Percentiles rank a stretch among this genome's conserved stretches.
Evolutionary conservation across 2,113 vertebrate species (phyloP).

Genomic region (Microtus oregoni): DNA sequence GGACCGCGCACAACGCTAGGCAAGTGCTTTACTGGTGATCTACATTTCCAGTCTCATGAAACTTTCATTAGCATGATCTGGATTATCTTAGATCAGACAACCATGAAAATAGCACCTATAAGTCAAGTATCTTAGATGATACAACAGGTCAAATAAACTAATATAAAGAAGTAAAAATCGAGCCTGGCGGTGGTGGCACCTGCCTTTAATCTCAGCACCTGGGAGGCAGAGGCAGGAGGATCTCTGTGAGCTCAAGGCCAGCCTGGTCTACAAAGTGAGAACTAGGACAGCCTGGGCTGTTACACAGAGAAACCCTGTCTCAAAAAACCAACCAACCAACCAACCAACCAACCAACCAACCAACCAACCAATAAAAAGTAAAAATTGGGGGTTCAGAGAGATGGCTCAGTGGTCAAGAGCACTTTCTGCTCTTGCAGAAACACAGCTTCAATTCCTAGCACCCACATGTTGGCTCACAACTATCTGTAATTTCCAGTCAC

Average conservation of each 20-base stretch:
- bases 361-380: background rate
- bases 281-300: background rate
- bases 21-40: background rate
- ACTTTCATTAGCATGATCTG: conserved; percentile 16
- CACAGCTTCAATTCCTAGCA: background rate
- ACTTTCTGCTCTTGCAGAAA: background rate
- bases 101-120: background rate
- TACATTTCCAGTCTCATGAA: background rate
- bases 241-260: background rate
- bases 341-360: background rate
- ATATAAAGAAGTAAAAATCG: background rate
- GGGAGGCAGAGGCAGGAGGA: background rate
- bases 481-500: background rate
- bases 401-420: background rate
- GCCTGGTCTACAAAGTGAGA: background rate
- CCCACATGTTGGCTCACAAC: background rate
- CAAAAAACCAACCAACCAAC: background rate
- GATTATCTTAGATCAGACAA: background rate
- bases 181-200: background rate
- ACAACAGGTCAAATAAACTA: background rate
- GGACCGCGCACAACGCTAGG: background rate
- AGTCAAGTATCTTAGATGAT: background rate
- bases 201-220: background rate
- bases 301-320: background rate
- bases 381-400: background rate